Conservation (phyloP, 2,797 vertebrate species). For the Galagoides demidoff region DNA sequence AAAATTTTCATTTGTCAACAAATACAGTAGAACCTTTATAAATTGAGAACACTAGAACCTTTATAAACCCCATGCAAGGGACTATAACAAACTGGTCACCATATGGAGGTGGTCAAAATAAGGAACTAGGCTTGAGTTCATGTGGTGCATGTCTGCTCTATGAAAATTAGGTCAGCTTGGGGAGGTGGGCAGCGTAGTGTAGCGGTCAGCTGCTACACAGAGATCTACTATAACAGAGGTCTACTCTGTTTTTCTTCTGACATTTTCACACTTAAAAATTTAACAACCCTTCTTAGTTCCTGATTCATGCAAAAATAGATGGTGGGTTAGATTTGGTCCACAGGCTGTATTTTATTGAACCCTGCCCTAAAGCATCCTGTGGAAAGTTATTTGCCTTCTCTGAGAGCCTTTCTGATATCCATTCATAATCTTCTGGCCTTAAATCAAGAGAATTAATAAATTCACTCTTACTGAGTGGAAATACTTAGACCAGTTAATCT, state of each 20-base stretch:
- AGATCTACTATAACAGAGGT: no score
- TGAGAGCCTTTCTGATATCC: not conserved
- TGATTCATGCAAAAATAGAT: not conserved
- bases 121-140: no score
- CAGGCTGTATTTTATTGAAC: accelerated
- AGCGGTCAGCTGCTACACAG: no score
- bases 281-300: slow-evolving; percentile 1
- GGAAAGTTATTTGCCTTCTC: not conserved
- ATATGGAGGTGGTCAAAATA: no score
- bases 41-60: not conserved
- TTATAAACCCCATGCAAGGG: no score
- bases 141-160: no score
- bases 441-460: not conserved
- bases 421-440: not conserved
- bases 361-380: not conserved
- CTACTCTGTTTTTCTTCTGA: not conserved
- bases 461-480: not conserved
- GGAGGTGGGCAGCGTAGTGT: no score
- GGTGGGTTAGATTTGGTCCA: not conserved
- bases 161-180: no score
- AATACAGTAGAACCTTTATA: not conserved
- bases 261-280: not conserved
- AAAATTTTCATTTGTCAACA: not conserved
- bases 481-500: not conserved
- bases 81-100: no score